phyloP scores from a whole-genome alignment of 2,888 invertebrate species.

The Yponomeuta evonymella region DNA sequence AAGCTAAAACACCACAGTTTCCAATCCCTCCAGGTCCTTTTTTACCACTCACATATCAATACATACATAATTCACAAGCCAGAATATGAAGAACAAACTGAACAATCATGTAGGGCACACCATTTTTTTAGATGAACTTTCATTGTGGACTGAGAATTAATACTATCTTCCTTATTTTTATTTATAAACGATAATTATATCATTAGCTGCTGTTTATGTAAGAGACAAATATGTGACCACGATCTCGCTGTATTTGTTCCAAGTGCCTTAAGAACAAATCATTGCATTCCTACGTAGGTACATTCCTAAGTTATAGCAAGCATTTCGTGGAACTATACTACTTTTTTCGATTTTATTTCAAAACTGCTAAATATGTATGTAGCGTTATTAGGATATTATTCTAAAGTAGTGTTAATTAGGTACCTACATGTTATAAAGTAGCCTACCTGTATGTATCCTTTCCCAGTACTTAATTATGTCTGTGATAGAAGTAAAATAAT shows the following conservation, averaged over 20 bases:
- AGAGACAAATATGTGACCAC: slow-evolving; percentile 34
- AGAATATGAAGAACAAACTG: too few relatives aligned
- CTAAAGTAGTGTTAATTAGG: slow-evolving; percentile 20
- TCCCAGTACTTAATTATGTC: slow-evolving; percentile 37
- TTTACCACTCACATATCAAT: too few relatives aligned
- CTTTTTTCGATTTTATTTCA: not conserved
- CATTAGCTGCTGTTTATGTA: slow-evolving; percentile 3
- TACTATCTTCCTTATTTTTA: not conserved
- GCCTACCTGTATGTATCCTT: slow-evolving; percentile 19
- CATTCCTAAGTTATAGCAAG: slow-evolving; percentile 39
- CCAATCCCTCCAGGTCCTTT: too few relatives aligned
- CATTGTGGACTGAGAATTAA: not conserved
- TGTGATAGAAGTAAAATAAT: slow-evolving; percentile 52
- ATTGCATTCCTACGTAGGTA: slow-evolving; percentile 58
- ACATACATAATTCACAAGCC: not conserved
- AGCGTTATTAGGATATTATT: not conserved
- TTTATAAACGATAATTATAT: not conserved
- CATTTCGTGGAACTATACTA: not conserved
- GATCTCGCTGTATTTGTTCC: slow-evolving; percentile 65
- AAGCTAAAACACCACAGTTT: too few relatives aligned
- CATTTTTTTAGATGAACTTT: not conserved
- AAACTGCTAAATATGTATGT: not conserved
- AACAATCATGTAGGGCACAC: too few relatives aligned
- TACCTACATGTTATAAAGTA: slow-evolving; percentile 18
- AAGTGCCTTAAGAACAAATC: slow-evolving; percentile 74